Evolutionary conservation across 2,888 invertebrate species (phyloP).

Genomic region (Drosophila lutescens): DNA sequence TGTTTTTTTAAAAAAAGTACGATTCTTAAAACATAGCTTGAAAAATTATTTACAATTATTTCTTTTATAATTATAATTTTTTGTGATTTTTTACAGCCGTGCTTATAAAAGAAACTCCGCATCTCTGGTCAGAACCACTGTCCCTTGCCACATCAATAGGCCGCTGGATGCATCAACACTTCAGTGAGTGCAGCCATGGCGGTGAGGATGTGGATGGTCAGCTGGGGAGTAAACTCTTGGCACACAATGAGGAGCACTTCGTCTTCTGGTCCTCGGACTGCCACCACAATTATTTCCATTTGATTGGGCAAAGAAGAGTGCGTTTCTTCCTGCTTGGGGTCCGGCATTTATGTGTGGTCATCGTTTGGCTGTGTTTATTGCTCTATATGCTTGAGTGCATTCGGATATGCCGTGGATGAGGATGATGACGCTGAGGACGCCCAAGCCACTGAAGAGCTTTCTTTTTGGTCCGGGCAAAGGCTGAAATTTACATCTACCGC

Average conservation of each 20-base stretch:
- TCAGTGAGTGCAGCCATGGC: constrained; percentile 70
- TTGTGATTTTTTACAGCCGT: too few species aligned
- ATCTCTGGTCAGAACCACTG: constrained; percentile 17
- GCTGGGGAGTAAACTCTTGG: constrained; percentile 47
- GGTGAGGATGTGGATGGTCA: constrained; percentile 41
- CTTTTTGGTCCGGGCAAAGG: constrained; percentile 25
- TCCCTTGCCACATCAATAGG: constrained; percentile 54
- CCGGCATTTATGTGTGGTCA: constrained; percentile 63
- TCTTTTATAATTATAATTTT: too few species aligned
- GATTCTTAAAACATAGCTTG: too few species aligned
- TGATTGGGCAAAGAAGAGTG: constrained; percentile 83
- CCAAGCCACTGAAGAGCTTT: constrained; percentile 39
- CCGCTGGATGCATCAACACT: constrained; percentile 79
- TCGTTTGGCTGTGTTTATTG: constrained; percentile 67
- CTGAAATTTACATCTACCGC: constrained; percentile 25
- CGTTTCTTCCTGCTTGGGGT: constrained; percentile 57
- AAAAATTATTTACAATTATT: too few species aligned
- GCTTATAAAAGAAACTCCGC: not conserved
- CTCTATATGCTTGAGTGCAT: constrained; percentile 76
- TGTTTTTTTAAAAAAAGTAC: not conserved
- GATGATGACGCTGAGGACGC: constrained; percentile 29
- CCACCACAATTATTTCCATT: constrained; percentile 81
- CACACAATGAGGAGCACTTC: constrained; percentile 59
- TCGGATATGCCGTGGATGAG: constrained; percentile 34
- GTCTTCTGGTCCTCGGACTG: constrained; percentile 43